Percentiles rank a stretch among this genome's conserved stretches.
Conservation (phyloP, 53 echinoderm and acorn worm species). For the Zoroaster sp. region DNA sequence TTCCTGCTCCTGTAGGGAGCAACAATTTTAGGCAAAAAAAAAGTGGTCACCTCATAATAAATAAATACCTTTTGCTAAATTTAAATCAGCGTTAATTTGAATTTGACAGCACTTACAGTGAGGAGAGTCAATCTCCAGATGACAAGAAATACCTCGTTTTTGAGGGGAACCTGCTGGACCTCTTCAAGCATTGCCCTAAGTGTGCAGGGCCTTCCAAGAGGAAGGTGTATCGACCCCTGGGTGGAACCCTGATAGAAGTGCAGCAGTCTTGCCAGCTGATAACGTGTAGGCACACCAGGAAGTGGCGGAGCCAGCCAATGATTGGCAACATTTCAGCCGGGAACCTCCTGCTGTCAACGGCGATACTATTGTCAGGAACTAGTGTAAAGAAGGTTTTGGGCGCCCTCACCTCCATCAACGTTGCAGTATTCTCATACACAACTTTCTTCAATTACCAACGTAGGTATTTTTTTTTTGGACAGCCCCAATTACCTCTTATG, state of each 20-base stretch:
- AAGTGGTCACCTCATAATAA: too few species aligned
- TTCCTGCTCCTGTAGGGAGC: too few species aligned
- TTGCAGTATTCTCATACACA: neutral
- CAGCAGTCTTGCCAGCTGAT: neutral
- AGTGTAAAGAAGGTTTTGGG: neutral
- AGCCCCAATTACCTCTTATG: too few species aligned
- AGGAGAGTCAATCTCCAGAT: neutral
- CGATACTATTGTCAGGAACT: neutral
- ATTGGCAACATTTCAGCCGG: neutral
- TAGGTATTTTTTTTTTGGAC: neutral
- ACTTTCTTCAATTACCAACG: neutral
- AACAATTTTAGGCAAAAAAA: too few species aligned
- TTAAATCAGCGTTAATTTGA: too few species aligned
- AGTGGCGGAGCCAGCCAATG: neutral
- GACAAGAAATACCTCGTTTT: neutral
- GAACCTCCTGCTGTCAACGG: neutral
- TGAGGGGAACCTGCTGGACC: neutral
- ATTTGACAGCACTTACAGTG: too few species aligned
- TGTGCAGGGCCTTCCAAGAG: neutral
- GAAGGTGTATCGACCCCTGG: neutral
- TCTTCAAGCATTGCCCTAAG: neutral
- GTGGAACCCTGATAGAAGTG: neutral
- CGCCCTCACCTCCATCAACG: neutral
- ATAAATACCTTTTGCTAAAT: too few species aligned
- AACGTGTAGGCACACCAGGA: neutral